Conservation (phyloP, 2,888 invertebrate species). For the Drosophila nr. fundita region DNA sequence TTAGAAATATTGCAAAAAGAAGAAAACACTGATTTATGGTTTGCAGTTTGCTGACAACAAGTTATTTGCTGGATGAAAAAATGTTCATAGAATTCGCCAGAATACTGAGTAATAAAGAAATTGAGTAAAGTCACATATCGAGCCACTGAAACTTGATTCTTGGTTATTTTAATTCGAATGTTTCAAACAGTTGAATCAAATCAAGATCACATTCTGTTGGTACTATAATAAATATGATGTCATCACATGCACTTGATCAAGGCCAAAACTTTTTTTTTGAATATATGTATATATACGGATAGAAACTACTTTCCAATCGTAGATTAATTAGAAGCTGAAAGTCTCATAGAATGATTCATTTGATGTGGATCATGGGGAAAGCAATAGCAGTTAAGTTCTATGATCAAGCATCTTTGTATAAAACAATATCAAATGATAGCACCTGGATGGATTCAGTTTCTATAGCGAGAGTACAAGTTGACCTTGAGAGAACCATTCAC, state of each 20-base stretch:
- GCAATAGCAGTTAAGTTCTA: not conserved
- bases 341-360: not conserved
- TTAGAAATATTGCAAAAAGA: not conserved
- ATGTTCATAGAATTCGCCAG: not conserved
- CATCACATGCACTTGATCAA: not conserved
- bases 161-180: not conserved
- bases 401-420: not conserved
- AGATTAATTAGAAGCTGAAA: not conserved
- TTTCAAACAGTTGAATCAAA: not conserved
- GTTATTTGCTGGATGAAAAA: not conserved
- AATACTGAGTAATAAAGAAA: not conserved
- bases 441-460: not conserved
- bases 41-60: not conserved
- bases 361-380: not conserved
- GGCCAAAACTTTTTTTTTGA: not conserved
- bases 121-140: not conserved
- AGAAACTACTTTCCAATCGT: not conserved
- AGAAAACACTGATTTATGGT: not conserved
- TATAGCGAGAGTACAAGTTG: slow-evolving; percentile 15
- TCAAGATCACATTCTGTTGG: not conserved
- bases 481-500: slow-evolving; percentile 29
- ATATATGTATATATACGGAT: not conserved
- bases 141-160: not conserved
- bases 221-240: not conserved
- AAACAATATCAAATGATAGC: not conserved